Conservation (phyloP, 2,888 invertebrate species). For the Pterostichus madidus region DNA sequence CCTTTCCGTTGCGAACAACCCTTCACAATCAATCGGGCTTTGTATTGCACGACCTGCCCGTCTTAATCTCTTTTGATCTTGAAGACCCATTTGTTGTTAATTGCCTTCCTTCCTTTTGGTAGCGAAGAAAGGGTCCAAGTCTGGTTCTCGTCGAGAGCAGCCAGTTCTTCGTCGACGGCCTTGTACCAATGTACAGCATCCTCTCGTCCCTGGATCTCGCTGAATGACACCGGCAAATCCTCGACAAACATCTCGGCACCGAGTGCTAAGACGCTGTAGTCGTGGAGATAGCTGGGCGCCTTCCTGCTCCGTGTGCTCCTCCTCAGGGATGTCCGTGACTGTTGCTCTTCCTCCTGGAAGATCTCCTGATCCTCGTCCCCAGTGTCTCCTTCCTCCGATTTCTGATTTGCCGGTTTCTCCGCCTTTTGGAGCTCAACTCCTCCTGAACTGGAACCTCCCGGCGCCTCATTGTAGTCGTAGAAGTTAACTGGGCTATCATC, state of each 20-base stretch:
- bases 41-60: constrained; percentile 70
- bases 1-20: constrained; percentile 70
- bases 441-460: too few species aligned
- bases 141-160: constrained; percentile 19
- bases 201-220: constrained; percentile 42
- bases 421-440: too few species aligned
- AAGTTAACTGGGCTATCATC: neutral
- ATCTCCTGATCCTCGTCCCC: neutral
- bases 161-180: constrained; percentile 36
- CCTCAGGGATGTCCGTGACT: neutral
- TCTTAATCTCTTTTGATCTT: constrained; percentile 70
- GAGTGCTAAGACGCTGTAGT: constrained; percentile 16
- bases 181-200: constrained; percentile 38
- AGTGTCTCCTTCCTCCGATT: neutral
- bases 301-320: constrained; percentile 15
- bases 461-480: neutral
- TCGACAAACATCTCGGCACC: constrained; percentile 58
- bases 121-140: constrained; percentile 16
- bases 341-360: too few species aligned
- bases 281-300: constrained; percentile 23
- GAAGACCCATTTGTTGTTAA: constrained; percentile 63
- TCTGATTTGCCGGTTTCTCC: neutral
- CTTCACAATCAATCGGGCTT: constrained; percentile 71
- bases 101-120: constrained; percentile 42
- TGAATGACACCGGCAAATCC: constrained; percentile 32